Evolutionary conservation across 2,113 vertebrate genomes (phyloP), one percentile per base, ranked within the genome.

Genomic region (Dipodomys spectabilis): DNA sequence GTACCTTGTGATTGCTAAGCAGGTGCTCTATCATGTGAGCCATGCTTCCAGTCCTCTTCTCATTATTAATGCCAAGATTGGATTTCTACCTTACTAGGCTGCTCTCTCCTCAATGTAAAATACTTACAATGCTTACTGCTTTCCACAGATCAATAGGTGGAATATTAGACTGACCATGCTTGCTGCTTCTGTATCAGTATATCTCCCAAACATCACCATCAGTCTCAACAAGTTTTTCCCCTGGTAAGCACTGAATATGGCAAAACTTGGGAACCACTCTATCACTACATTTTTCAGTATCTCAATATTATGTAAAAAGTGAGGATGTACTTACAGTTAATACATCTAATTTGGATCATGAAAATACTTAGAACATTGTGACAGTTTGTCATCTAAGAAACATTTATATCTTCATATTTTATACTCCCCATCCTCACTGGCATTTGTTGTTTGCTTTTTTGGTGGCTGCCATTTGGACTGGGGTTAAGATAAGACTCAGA

Each of bases 281-380:
- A 82, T 62, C 23, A n/a, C 28, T 88, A 88, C 71, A 64, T 30
- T 91, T 82, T 39, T 57, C 94, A 62, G 20, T 39, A 89, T 44
- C 28, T 62, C n/a, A 18, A 53, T 28, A 39, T 45, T 81, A 73
- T 77, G 30, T 88, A 45, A 32, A n/a, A 91, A 88, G 83, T 15
- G 28, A 35, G 20, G 4, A 71, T 77, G 45, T 71, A 74, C 60
- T 69, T 15, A 77, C 60, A 67, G 9, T 23, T 45, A 15, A 53
- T 27, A 49, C 28, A 6, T 82, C 18, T 88, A 57, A 72, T 57
- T 7, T 72, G 35, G 53, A 15, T 57, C 12, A 57, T 79, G 77
- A 85, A 81, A 82, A 81, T 74, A 75, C 28, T 85, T 57, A 80
- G 82, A 53, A 57, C 53, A 57, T 57, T 57, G 53, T 93, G 19